Evolutionary conservation across 2,888 invertebrate genomes (phyloP).

Genomic region (Stictocephala bisonia): DNA sequence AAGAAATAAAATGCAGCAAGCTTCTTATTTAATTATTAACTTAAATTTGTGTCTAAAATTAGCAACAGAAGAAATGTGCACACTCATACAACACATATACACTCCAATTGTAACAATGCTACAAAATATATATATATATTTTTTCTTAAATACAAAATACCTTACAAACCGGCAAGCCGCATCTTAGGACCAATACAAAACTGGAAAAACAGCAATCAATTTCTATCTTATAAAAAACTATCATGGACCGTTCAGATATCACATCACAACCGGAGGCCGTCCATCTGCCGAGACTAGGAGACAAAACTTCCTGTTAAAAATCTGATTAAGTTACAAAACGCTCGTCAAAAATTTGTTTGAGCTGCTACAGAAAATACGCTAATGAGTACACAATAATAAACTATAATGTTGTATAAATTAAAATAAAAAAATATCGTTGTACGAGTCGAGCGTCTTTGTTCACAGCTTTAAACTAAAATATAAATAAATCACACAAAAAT

Average conservation of each 20-base stretch:
- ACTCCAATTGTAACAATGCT: conserved; percentile 40
- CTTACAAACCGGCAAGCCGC: conserved; percentile 44
- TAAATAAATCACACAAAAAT: conserved; percentile 35
- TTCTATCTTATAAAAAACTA: conserved; percentile 32
- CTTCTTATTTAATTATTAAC: conserved; percentile 8
- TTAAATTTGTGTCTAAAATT: no score
- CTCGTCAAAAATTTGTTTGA: conserved; percentile 3
- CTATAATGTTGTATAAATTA: no score
- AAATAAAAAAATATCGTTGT: conserved; percentile 21
- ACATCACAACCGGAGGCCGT: conserved; percentile 32
- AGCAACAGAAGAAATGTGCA: conserved; percentile 30
- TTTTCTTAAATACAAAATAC: conserved; percentile 45
- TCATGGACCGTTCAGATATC: conserved; percentile 29
- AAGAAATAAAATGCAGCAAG: conserved; percentile 24
- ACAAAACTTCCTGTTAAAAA: background rate
- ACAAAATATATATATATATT: conserved; percentile 43
- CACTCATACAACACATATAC: conserved; percentile 45
- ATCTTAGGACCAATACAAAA: conserved; percentile 44
- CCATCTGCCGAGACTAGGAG: conserved; percentile 26
- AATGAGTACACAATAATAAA: no score
- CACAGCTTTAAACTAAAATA: background rate
- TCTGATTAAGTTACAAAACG: background rate
- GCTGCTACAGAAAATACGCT: no score
- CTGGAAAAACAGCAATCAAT: conserved; percentile 31
- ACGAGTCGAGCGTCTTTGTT: conserved; percentile 18